Percentiles rank a stretch among this genome's conserved stretches.
phyloP scores from a whole-genome alignment of 2,888 invertebrate species.

The Nudaria mundana region DNA sequence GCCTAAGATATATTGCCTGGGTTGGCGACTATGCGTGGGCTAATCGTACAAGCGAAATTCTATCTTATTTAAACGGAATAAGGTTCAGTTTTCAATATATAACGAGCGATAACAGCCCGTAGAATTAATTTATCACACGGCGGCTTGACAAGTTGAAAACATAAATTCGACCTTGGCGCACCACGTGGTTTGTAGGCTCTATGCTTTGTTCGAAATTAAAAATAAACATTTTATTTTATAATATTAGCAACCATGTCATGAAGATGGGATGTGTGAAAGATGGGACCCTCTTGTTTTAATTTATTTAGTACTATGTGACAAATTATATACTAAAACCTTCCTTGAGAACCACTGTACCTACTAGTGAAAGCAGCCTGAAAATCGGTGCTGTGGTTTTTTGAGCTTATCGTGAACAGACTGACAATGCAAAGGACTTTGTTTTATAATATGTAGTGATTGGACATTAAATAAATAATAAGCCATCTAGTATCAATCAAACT shows the following conservation, averaged over 20 bases:
- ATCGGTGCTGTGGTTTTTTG: no score
- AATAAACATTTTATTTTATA: background rate
- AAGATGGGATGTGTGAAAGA: no score
- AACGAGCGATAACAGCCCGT: conserved; percentile 71
- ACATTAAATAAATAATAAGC: no score
- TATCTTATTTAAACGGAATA: conserved; percentile 36
- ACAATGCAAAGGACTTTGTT: no score
- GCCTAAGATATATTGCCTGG: conserved; percentile 82
- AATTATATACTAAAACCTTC: no score
- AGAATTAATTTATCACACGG: conserved; percentile 82
- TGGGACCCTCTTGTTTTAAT: no score
- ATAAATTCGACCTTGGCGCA: conserved; percentile 81
- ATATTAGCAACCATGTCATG: background rate
- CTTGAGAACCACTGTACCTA: no score
- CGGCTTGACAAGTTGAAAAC: conserved; percentile 82
- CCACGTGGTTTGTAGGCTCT: conserved; percentile 75
- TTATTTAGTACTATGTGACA: no score
- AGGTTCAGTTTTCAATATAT: conserved; percentile 34
- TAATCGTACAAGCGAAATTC: conserved; percentile 40
- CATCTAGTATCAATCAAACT: no score
- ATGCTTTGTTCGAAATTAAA: conserved; percentile 34
- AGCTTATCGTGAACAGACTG: no score
- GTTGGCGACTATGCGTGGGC: conserved; percentile 80
- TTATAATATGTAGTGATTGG: no score
- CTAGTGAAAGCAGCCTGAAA: no score